Conservation (phyloP, 2,888 invertebrate genomes). For the Carabus problematicus region DNA sequence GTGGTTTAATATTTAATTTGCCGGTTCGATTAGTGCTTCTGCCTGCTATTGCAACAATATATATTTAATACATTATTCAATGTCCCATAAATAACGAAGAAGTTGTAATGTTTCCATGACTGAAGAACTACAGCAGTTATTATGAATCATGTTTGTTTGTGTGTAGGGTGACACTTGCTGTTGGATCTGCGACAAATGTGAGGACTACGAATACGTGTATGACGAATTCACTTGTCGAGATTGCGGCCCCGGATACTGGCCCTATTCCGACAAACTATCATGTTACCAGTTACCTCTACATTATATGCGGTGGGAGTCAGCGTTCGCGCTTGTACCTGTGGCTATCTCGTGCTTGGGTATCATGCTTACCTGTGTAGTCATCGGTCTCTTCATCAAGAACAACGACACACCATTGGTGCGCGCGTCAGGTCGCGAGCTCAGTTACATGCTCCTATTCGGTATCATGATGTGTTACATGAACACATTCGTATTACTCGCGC, state of each 20-base stretch:
- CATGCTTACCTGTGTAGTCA: constrained; percentile 66
- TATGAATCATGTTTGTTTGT: constrained; percentile 37
- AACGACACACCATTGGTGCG: constrained; percentile 72
- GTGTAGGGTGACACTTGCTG: constrained; percentile 72
- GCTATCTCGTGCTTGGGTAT: constrained; percentile 70
- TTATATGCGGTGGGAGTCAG: constrained; percentile 71
- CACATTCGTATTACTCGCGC: constrained; percentile 67
- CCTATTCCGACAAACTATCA: constrained; percentile 66
- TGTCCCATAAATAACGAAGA: too few species aligned
- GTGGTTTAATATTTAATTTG: too few species aligned
- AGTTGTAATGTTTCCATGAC: too few species aligned
- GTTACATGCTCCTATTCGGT: constrained; percentile 68
- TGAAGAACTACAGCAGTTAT: too few species aligned
- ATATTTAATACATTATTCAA: too few species aligned
- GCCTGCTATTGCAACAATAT: too few species aligned
- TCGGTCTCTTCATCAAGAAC: constrained; percentile 67
- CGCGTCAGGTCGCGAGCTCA: constrained; percentile 68
- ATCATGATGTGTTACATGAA: constrained; percentile 69
- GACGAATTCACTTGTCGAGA: constrained; percentile 71
- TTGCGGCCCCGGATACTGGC: constrained; percentile 71
- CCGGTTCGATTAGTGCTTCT: too few species aligned
- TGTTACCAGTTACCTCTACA: constrained; percentile 69
- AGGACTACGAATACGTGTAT: constrained; percentile 70
- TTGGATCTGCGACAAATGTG: constrained; percentile 79
- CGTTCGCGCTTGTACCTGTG: constrained; percentile 70